Evolutionary conservation across 1,140 invertebrate species (phyloP), one percentile per base, ranked within the genome.

Genomic region (Belonocnema kinseyi): DNA sequence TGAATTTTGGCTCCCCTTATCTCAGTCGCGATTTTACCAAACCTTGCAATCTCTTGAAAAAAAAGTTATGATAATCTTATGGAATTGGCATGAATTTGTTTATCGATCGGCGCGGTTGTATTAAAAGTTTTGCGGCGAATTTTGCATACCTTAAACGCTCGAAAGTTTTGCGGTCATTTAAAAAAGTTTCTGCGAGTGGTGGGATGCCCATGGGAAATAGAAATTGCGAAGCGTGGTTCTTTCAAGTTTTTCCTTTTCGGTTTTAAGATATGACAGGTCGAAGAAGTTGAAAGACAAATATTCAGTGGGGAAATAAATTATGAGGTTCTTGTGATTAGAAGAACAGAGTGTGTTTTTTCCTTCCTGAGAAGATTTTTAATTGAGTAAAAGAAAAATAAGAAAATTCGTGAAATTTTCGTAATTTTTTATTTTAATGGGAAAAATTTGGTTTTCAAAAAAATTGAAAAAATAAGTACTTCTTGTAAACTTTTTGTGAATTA

Each of bases 101-200:
- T 58, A 56, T 50, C 73, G 76, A 73, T 50, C 33, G 76, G 33
- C 12, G 11, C 61, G 61, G 61, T 66, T 66, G 61, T 66, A 33
- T 66, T 66, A 66, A 66, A 66, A 66, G 21, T 66, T 66, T 14
- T 40, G 61, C 14, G 1, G 14, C 6, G 26, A 66, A 26, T 66
- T 66, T 33, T 66, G 61, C 61, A 66, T 66, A 66, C 61, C 33
- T 66, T 66, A 66, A 66, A 66, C 61, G 61, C 61, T 66, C 26
- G 33, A 66, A 66, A 66, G 61, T 66, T 66, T 46, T 66, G 40
- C 61, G 61, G 61, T 66, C 61, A 66, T 66, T 66, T 66, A 66
- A 66, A 46, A 66, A 66, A 33, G 33, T 66, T 66, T 26, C 33
- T 66, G 61, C 61, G 14, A 66, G 61, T 26, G 40, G 26, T 26